These are phyloP conservation scores for Phymorhynchus buccinoides DNA, from an alignment of 1,140 invertebrate genomes.

Conservation along the genomic window DNA sequence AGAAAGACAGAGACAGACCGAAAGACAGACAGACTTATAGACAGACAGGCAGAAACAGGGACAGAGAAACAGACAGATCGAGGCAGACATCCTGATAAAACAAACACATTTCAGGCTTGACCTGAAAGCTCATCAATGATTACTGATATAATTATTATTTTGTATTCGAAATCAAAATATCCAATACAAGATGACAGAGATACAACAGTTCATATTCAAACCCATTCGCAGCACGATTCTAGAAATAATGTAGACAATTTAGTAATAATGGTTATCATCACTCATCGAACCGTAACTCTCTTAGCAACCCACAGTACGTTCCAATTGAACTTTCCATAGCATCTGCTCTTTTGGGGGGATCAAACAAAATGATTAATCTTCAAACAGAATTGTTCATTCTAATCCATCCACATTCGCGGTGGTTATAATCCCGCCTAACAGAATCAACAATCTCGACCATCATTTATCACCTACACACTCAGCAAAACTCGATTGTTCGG, in stretches of 20 bases:
- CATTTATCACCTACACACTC: no score
- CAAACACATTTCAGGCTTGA: background rate
- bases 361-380: no score
- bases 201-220: background rate
- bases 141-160: background rate
- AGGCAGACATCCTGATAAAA: background rate
- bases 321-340: no score
- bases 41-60: background rate
- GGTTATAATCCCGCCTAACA: no score
- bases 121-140: background rate
- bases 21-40: background rate
- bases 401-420: no score
- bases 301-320: no score
- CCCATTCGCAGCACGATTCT: background rate
- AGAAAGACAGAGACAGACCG: background rate
- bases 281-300: no score
- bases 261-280: background rate
- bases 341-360: no score
- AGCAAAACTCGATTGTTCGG: no score
- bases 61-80: no score
- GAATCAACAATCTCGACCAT: no score
- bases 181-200: background rate
- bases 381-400: no score
- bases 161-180: constrained; percentile 1
- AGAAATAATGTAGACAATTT: background rate